phyloP scores from a whole-genome alignment of 2,797 vertebrate species.

The Apogon talboti region DNA sequence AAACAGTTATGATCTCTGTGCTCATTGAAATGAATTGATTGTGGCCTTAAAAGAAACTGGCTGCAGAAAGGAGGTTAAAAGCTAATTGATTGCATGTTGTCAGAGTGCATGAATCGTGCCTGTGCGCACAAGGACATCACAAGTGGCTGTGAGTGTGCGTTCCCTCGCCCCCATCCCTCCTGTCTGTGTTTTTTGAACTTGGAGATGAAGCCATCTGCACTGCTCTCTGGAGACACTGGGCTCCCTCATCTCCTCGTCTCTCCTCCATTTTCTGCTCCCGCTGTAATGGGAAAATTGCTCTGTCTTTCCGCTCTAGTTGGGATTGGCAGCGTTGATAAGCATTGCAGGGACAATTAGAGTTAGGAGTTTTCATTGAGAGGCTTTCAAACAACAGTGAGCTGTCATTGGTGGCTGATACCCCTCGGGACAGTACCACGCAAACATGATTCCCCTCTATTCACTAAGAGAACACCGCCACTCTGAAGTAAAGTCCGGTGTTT shows the following conservation, averaged over 20 bases:
- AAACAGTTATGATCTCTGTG: slow-evolving; percentile 56
- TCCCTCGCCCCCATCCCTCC: slow-evolving; percentile 63
- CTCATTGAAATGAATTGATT: slow-evolving; percentile 41
- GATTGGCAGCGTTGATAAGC: slow-evolving; percentile 80
- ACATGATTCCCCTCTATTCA: slow-evolving; percentile 30
- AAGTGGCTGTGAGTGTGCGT: slow-evolving; percentile 30
- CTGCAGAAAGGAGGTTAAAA: slow-evolving; percentile 64
- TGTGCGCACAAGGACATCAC: slow-evolving; percentile 43
- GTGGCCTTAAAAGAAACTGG: slow-evolving; percentile 47
- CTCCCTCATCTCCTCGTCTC: slow-evolving; percentile 68
- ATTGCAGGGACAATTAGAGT: slow-evolving; percentile 81
- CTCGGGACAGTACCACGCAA: slow-evolving; percentile 34
- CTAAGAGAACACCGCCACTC: slow-evolving; percentile 22
- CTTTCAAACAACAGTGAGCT: slow-evolving; percentile 66
- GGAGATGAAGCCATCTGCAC: slow-evolving; percentile 82
- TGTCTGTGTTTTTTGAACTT: slow-evolving; percentile 77
- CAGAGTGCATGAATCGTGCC: slow-evolving; percentile 33
- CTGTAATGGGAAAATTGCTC: slow-evolving; percentile 80
- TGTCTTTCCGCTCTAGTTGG: slow-evolving; percentile 83
- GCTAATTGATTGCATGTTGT: slow-evolving; percentile 72
- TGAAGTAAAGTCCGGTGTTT: slow-evolving; percentile 34
- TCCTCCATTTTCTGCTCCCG: slow-evolving; percentile 74
- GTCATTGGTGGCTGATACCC: slow-evolving; percentile 64
- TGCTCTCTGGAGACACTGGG: slow-evolving; percentile 72
- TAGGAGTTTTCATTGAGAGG: slow-evolving; percentile 73